These are phyloP conservation scores for Sardinella longiceps DNA, from an alignment of 2,797 vertebrate species.

Conservation along the genomic window DNA sequence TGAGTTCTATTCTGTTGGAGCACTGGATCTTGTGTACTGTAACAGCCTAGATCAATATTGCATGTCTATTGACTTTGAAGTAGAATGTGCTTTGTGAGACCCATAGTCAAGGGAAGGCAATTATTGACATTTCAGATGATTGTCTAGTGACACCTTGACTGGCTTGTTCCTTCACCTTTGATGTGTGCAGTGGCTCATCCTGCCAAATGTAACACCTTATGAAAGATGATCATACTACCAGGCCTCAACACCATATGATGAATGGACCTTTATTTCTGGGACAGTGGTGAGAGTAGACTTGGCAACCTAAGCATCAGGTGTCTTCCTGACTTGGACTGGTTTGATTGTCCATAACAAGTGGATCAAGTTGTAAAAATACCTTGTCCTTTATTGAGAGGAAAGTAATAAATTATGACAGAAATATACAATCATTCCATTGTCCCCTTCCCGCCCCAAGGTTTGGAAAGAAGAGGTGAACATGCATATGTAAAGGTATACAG, in stretches of 20 bases:
- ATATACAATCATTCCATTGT: slow-evolving; percentile 53
- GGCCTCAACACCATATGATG: neutral
- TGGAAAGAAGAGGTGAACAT: slow-evolving; percentile 47
- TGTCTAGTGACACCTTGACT: neutral
- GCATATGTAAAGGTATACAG: slow-evolving; percentile 44
- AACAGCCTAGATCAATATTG: too few species aligned
- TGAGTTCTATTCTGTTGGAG: neutral
- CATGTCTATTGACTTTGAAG: neutral
- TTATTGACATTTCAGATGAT: neutral
- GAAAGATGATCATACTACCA: neutral
- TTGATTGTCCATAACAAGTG: slow-evolving; percentile 27
- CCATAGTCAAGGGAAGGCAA: neutral
- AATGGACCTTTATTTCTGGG: neutral
- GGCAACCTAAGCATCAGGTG: neutral
- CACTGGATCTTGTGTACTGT: too few species aligned
- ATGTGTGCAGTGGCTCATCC: neutral
- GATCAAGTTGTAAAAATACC: slow-evolving; percentile 62
- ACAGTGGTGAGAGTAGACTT: neutral
- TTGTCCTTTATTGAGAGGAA: slow-evolving; percentile 68
- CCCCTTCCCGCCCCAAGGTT: slow-evolving; percentile 37
- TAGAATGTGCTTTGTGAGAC: neutral
- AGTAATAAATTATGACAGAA: slow-evolving; percentile 70
- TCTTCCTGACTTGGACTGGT: neutral
- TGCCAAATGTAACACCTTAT: neutral
- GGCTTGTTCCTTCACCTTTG: neutral